Evolutionary conservation across 2,888 invertebrate species (phyloP), one percentile per base, ranked within the genome.

Genomic region (Alcis repandata): DNA sequence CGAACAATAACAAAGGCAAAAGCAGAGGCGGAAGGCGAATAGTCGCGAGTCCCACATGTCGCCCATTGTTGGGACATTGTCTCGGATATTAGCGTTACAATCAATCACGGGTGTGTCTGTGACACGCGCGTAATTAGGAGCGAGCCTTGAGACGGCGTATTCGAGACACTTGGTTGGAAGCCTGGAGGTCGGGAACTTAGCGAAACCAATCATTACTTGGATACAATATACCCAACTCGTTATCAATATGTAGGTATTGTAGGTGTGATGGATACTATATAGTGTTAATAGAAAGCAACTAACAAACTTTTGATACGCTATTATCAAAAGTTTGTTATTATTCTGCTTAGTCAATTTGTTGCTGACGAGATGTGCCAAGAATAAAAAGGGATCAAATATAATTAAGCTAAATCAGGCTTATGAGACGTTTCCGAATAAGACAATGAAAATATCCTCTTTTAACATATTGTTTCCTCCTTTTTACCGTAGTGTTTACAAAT

Each of bases 121-220:
- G 92, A 92, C 92, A 87, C 86, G 84, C 83, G 71, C 86, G 90
- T 91, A 91, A 92, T 91, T 91, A 91, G 89, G 87, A 85, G 76
- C 76, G 75, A 82, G 78, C 85, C 82, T 79, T 77, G 22, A 33
- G 76, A 77, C 71, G 73, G 60, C 74, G 38, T 84, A 85, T 85
- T 83, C 80, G 75, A 73, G 64, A 67, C 19, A 17, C 20, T 40
- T 43, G n/a, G n/a, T n/a, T n/a, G n/a, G n/a, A n/a, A n/a, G n/a
- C n/a, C n/a, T n/a, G 48, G 22, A 53, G 43, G n/a, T 22, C 41
- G 36, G 33, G 13, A 48, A 33, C 49, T 19, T 20, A 19, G 8
- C 9, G 54, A 32, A 54, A 32, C 17, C 43, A 43, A 43, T 54
- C 10, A 54, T 43, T 54, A 54, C 27, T 54, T 54, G 15, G 32